Conservation (phyloP, 2,888 invertebrate species). For the Melinaea marsaeus region DNA sequence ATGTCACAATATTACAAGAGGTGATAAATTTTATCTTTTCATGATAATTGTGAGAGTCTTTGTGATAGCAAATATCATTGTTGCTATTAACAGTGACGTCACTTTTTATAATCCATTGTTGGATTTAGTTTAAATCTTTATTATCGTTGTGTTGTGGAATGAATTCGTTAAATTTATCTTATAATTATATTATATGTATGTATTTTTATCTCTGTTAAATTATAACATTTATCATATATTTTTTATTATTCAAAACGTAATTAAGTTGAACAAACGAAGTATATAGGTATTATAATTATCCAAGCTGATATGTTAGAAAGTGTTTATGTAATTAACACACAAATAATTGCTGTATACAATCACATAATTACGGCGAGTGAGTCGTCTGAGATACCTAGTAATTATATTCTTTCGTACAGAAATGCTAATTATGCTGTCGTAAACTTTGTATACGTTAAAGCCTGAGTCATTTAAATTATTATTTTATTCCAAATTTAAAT, state of each 20-base stretch:
- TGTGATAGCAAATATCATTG: constrained; percentile 12
- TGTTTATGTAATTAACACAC: background rate
- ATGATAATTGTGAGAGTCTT: constrained; percentile 34
- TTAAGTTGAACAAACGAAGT: background rate
- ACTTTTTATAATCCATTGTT: constrained; percentile 8
- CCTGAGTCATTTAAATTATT: background rate
- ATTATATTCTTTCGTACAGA: constrained; percentile 6
- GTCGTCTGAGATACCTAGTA: constrained; percentile 5
- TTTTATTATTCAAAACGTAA: background rate
- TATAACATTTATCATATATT: background rate
- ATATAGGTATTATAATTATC: background rate
- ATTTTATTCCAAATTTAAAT: constrained; percentile 1
- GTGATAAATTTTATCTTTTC: constrained; percentile 50
- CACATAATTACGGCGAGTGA: constrained; percentile 12
- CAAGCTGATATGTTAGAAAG: constrained; percentile 2
- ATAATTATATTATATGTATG: too few relatives aligned
- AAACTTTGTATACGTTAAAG: constrained; percentile 4
- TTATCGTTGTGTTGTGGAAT: background rate
- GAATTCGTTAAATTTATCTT: background rate
- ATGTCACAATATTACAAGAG: constrained; percentile 68
- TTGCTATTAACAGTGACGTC: constrained; percentile 23
- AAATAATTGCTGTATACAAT: constrained; percentile 4
- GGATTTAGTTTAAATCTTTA: background rate
- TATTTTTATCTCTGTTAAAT: too few relatives aligned
- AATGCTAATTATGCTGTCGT: constrained; percentile 48